phyloP scores from a whole-genome alignment of 1,140 invertebrate genomes.

The Diplogasteroides magnus region DNA sequence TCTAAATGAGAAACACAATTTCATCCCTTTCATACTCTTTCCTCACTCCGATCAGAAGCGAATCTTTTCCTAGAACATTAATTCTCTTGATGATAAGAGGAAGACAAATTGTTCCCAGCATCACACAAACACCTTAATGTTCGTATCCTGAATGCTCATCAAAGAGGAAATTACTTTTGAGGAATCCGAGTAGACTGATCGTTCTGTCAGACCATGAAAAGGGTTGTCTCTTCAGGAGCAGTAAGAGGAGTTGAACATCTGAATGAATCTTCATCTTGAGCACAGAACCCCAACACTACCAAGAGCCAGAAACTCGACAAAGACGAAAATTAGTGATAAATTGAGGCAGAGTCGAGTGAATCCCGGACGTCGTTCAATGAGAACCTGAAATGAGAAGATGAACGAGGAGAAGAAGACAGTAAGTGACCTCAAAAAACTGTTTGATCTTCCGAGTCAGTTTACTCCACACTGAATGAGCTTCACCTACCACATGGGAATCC shows the following conservation, averaged over 20 bases:
- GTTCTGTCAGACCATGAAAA: constrained; percentile 31
- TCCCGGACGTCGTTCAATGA: constrained; percentile 22
- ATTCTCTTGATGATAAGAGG: constrained; percentile 6
- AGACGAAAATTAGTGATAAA: constrained; percentile 31
- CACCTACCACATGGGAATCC: too few species aligned
- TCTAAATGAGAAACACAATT: too few species aligned
- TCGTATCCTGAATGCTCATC: too few species aligned
- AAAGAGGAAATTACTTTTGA: constrained; percentile 1
- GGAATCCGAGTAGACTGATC: constrained; percentile 12
- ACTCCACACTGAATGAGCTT: too few species aligned
- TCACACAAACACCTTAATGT: constrained; percentile 4
- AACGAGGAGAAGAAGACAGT: too few species aligned
- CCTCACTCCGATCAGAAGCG: neutral
- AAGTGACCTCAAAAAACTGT: too few species aligned
- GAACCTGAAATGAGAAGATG: constrained; percentile 27
- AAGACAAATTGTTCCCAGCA: constrained; percentile 20
- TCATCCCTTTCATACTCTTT: too few species aligned
- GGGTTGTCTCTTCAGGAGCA: constrained; percentile 27
- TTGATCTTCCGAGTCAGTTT: too few species aligned
- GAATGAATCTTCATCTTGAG: too few species aligned
- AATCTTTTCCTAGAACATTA: constrained; percentile 11
- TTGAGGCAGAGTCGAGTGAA: constrained; percentile 29
- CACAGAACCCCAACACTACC: too few species aligned
- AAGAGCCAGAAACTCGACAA: constrained; percentile 29
- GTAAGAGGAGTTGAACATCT: constrained; percentile 25